Evolutionary conservation across 2,113 vertebrate genomes (phyloP).

Genomic region (Phaethon lepturus): DNA sequence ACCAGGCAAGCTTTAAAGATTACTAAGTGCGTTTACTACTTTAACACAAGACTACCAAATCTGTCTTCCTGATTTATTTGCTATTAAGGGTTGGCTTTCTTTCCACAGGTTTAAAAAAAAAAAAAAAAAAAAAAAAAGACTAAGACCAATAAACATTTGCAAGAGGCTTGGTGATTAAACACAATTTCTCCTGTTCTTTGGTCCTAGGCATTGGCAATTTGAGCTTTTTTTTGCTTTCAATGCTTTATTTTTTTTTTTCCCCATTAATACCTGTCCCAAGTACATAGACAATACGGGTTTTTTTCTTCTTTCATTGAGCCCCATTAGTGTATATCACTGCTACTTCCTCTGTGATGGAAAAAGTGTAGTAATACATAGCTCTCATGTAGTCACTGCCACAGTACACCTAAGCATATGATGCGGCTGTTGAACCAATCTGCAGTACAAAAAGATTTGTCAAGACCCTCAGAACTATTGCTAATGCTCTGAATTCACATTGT

Average conservation of each 20-base stretch:
- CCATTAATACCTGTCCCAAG: not conserved
- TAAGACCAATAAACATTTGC: not conserved
- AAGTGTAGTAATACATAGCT: not conserved
- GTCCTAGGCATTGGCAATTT: not conserved
- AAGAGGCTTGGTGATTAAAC: not conserved
- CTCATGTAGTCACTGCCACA: not conserved
- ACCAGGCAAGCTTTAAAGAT: not conserved
- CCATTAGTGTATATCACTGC: not conserved
- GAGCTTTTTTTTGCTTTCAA: not conserved
- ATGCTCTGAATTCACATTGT: not conserved
- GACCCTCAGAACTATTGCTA: not conserved
- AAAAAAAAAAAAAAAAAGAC: not conserved
- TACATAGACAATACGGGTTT: not conserved
- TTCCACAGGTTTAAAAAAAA: too few relatives aligned
- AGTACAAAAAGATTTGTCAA: not conserved
- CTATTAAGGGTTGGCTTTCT: not conserved
- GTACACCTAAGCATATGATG: not conserved
- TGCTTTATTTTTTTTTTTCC: not conserved
- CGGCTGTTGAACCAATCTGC: not conserved
- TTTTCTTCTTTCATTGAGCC: not conserved
- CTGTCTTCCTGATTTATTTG: not conserved
- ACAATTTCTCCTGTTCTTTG: not conserved
- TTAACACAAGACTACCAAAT: not conserved
- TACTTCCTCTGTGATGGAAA: not conserved
- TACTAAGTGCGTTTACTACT: not conserved